These are phyloP conservation scores for Aphelenchoides fujianensis DNA, from an alignment of 1,140 invertebrate species.

Conservation along the genomic window DNA sequence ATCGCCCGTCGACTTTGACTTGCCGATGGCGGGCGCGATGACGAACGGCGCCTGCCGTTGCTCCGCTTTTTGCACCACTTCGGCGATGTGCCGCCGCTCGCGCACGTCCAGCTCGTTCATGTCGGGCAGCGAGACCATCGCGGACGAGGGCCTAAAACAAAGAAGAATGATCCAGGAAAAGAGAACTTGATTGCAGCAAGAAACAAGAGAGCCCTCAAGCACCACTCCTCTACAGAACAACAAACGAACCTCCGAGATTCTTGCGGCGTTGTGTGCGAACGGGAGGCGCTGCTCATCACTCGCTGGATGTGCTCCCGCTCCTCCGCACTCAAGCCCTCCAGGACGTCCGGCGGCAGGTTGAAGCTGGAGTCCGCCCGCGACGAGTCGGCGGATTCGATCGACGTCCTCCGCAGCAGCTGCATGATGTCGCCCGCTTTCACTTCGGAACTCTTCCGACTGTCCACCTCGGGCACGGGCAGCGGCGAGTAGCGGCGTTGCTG, in stretches of 20 bases:
- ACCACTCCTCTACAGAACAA: too few relatives aligned
- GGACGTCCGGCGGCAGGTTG: constrained; percentile 31
- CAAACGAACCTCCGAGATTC: constrained; percentile 17
- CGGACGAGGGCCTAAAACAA: constrained; percentile 37
- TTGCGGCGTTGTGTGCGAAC: constrained; percentile 19
- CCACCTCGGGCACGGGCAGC: neutral
- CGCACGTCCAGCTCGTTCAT: constrained; percentile 22
- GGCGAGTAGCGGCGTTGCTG: constrained; percentile 15
- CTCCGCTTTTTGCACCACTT: constrained; percentile 37
- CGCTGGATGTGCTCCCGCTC: constrained; percentile 40
- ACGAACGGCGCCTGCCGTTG: constrained; percentile 26
- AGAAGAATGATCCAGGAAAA: constrained; percentile 23
- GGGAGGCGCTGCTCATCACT: constrained; percentile 30
- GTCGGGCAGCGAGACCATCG: constrained; percentile 24
- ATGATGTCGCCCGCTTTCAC: constrained; percentile 23
- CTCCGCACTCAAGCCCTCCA: constrained; percentile 28
- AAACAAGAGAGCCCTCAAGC: too few relatives aligned
- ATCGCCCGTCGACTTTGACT: neutral
- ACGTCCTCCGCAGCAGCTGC: constrained; percentile 22
- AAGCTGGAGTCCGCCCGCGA: neutral
- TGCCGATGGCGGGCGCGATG: neutral
- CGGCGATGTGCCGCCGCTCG: constrained; percentile 33
- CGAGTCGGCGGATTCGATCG: constrained; percentile 7
- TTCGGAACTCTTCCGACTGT: constrained; percentile 10
- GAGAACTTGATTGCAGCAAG: neutral